Percentiles rank a stretch among this genome's conserved stretches.
Conservation (phyloP, 2,888 invertebrate genomes). For the Dryobota labecula region DNA sequence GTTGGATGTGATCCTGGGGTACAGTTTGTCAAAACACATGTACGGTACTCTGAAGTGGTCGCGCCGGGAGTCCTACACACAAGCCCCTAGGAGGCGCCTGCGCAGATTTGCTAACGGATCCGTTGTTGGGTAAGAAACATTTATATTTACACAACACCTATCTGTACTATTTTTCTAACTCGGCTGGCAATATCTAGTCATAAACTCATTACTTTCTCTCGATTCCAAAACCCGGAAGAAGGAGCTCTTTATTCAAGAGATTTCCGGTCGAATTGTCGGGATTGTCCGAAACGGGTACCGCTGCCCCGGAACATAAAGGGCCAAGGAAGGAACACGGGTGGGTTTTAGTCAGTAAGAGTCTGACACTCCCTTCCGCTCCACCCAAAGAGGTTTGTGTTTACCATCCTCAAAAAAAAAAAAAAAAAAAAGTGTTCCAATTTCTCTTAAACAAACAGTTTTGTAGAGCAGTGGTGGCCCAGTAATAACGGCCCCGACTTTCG, state of each 20-base stretch:
- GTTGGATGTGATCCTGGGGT: slow-evolving; percentile 75
- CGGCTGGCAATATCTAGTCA: background rate
- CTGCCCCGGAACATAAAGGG: too few species aligned
- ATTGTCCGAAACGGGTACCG: too few species aligned
- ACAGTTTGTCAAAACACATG: slow-evolving; percentile 68
- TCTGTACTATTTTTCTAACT: background rate
- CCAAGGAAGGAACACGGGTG: too few species aligned
- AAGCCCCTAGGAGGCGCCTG: slow-evolving; percentile 65
- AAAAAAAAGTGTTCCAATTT: background rate
- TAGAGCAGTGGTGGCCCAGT: too few species aligned
- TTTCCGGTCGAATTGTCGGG: too few species aligned
- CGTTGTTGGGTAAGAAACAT: slow-evolving; percentile 73
- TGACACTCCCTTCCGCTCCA: too few species aligned
- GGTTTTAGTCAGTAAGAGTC: too few species aligned
- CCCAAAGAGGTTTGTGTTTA: too few species aligned
- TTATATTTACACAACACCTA: background rate
- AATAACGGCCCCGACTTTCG: too few species aligned
- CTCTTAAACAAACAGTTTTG: background rate
- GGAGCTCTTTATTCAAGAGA: too few species aligned
- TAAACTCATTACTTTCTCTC: background rate
- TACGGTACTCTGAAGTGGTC: slow-evolving; percentile 74
- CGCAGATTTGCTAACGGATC: slow-evolving; percentile 57
- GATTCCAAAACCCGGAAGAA: too few species aligned
- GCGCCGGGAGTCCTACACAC: slow-evolving; percentile 65
- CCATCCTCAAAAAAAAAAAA: too few species aligned